Evolutionary conservation across 2,113 vertebrate species (phyloP).

Genomic region (Antigone vipio): DNA sequence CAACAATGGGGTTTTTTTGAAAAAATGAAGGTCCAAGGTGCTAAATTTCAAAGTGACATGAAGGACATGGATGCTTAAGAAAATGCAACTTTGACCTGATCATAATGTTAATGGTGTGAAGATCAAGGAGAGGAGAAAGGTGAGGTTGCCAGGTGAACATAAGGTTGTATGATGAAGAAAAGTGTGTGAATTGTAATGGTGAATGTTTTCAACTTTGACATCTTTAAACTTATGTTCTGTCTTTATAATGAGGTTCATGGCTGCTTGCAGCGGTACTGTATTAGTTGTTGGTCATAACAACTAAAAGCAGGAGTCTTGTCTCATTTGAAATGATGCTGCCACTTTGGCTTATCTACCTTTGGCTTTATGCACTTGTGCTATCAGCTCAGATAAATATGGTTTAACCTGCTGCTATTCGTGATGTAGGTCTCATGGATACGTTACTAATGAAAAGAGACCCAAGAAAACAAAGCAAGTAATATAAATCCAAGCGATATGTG

Average conservation of each 20-base stretch:
- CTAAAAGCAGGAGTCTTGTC: background rate
- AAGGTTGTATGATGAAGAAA: background rate
- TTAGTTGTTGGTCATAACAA: background rate
- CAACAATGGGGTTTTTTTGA: background rate
- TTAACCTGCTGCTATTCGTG: background rate
- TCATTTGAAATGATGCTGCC: background rate
- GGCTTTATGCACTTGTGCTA: background rate
- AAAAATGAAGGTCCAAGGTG: background rate
- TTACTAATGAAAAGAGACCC: background rate
- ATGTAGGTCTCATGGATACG: background rate
- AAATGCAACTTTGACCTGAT: constrained; percentile 9
- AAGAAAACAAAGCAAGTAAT: constrained; percentile 5
- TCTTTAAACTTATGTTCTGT: background rate
- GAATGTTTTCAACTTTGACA: background rate
- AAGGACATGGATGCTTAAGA: background rate
- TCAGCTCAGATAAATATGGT: background rate
- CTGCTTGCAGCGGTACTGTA: background rate
- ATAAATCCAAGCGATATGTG: background rate
- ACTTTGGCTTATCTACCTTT: constrained; percentile 27
- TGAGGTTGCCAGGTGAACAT: background rate
- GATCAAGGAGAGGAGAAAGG: constrained; percentile 35
- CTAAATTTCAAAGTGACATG: background rate
- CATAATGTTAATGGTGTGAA: constrained; percentile 12
- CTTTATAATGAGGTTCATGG: background rate
- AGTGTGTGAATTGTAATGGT: background rate